Evolutionary conservation across 1,140 invertebrate genomes (phyloP), one percentile per base, ranked within the genome.

Genomic region (Pogonus chalceus): DNA sequence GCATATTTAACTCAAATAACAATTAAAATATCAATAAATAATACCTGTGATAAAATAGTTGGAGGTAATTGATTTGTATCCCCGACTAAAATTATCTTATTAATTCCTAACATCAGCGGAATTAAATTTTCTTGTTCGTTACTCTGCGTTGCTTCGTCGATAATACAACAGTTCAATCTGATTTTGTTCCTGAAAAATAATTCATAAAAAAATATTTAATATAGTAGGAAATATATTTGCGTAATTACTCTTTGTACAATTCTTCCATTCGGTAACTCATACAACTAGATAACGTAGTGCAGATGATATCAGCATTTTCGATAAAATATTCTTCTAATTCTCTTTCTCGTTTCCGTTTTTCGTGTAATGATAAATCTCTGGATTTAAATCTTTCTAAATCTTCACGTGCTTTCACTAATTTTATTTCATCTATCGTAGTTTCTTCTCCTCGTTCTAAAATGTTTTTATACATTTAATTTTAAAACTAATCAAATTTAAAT

Each of bases 71-170:
- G 92, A 60, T 85, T 78, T 2, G 85, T 85, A 74, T 97, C 93
- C 0, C 94, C 93, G 20, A 96, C 88, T 35, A 98, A 70, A 18
- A 96, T 79, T 35, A 96, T 73, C 53, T 79, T 83, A 9, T 77
- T 76, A 7, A 91, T 76, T 22, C 79, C 79, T 49, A 86, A 75
- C 60, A 83, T 77, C 2, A 96, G 70, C 0, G 92, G 91, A 50
- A 90, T 79, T 21, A 95, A 68, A 14, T 83, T 83, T 61, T 90
- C 88, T 0, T 87, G 80, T 69, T 96, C 92, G 20, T 82, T 82
- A 58, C 83, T 84, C 61, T 95, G 90, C 0, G 89, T 88, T 14
- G 92, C 91, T 72, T 97, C 92, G 68, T 97, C 92, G 24, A 96
- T 79, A 26, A 96, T 90, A 62, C 92, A 94, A 46, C 86, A 76